Conservation (phyloP, 2,113 vertebrate genomes). For the Ursus arctos region DNA sequence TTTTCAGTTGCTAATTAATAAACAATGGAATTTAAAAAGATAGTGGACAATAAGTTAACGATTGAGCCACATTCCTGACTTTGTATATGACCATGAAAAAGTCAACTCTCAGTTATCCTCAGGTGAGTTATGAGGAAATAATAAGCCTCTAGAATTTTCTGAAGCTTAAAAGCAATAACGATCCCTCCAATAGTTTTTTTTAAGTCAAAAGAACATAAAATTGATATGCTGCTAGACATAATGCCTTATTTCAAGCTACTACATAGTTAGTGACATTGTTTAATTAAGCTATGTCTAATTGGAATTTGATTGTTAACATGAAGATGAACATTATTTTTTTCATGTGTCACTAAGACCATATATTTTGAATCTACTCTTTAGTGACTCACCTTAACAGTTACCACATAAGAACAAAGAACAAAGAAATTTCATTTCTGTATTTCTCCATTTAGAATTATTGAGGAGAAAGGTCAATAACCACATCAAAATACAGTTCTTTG, state of each 20-base stretch:
- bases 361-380: background rate
- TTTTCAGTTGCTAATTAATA: slow-evolving; percentile 9
- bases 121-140: background rate
- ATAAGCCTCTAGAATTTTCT: background rate
- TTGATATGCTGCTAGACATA: background rate
- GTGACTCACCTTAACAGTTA: background rate
- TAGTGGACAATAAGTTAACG: background rate
- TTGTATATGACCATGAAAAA: background rate
- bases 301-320: background rate
- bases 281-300: slow-evolving; percentile 44
- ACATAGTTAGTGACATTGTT: background rate
- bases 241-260: background rate
- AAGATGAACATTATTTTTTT: background rate
- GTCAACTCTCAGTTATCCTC: background rate
- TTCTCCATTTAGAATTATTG: background rate
- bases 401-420: background rate
- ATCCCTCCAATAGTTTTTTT: background rate
- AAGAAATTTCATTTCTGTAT: background rate
- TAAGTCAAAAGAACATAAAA: background rate
- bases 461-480: background rate
- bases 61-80: background rate
- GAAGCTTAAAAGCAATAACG: background rate
- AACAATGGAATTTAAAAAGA: background rate
- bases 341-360: background rate
- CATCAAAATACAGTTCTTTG: background rate